Evolutionary conservation across 2,113 vertebrate genomes (phyloP), one percentile per base, ranked within the genome.

Genomic region (Scopus umbretta): DNA sequence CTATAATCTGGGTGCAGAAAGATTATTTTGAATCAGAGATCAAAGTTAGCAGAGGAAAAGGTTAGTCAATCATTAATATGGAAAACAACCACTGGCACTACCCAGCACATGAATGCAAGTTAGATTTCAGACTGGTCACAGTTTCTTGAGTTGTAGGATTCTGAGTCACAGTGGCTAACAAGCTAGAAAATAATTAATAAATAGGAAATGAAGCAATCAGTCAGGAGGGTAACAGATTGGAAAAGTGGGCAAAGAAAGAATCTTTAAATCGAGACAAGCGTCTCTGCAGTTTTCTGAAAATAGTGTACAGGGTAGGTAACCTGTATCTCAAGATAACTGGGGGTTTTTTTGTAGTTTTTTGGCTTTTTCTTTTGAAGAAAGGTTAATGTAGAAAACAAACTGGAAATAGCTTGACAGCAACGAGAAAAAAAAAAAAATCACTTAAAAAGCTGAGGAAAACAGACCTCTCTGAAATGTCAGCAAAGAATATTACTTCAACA

Each of bases 241-340:
- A 52, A 40, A 36, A 47, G 14, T 2, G 7, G 5, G 7, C 17
- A 36, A 65, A 58, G 29, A n/a, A 63, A 21, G 6, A 16, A 10
- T 17, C 17, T 66, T 59, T 56, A 50, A 29, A 66, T 19, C 18
- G 12, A 73, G n/a, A 63, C 20, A 62, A 71, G 5, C 18, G 67
- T 40, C 61, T 25, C 13, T 7, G 12, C 20, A 32, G 14, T 56
- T 49, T 62, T 90, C 52, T 75, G 30, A 42, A 72, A 59, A n/a
- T 0, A 11, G 7, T 2, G 2, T 17, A 11, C 13, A 52, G 22
- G 9, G 19, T 40, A 63, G n/a, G 21, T 5, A 55, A 18, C 12
- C 34, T 56, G 0, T 23, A 80, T 8, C 19, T 27, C 21, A 16
- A 16, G 40, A 0, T 23, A 78, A 53, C 2, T 3, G 26, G 34